Evolutionary conservation across 2,113 vertebrate species (phyloP), one percentile per base, ranked within the genome.

Genomic region (Burhinus oedicnemus): DNA sequence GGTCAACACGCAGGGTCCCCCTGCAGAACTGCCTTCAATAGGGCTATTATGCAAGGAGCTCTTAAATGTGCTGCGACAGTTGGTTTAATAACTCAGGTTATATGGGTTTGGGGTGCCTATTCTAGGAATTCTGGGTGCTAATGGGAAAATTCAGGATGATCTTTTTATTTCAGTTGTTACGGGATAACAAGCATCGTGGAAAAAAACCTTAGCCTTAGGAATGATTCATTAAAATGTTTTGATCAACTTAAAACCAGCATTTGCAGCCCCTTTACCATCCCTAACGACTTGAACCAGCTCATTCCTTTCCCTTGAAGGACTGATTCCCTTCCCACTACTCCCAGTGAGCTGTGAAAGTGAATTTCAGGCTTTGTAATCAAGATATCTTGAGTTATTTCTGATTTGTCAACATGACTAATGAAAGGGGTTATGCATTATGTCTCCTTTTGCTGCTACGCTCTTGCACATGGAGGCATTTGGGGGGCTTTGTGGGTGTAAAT

Each of bases 401-500:
- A 72, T 95, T 91, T 96, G 65, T 91, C 89, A 76, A 42, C 70
- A 30, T 96, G 94, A 87, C 78, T 95, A 69, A 95, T 91, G 87
- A 54, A 62, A 65, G 45, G 52, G 27, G 2, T 64, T 49, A 14
- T 20, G 49, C 17, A 6, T 77, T 83, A 49, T 1, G 12, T 51
- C 80, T 91, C 54, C 49, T 58, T 82, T 71, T 62, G 14, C 40
- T 26, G 70, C 44, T 42, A 1, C 0, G 1, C 40, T 82, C 15
- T 10, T 54, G 47, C 18, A 11, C 0, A 0, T 22, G 44, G 89
- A 61, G 76, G 64, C 32, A 6, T 86, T 93, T 20, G 8, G 23
- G 79, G 79, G 76, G n/a, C n/a, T 84, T 51, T 68, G 44, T n/a
- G 71, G 87, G 51, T 77, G 64, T 65, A 83, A 88, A 6, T 72